Evolutionary conservation across 2,888 invertebrate genomes (phyloP).

Genomic region (Eupithecia tripunctaria): DNA sequence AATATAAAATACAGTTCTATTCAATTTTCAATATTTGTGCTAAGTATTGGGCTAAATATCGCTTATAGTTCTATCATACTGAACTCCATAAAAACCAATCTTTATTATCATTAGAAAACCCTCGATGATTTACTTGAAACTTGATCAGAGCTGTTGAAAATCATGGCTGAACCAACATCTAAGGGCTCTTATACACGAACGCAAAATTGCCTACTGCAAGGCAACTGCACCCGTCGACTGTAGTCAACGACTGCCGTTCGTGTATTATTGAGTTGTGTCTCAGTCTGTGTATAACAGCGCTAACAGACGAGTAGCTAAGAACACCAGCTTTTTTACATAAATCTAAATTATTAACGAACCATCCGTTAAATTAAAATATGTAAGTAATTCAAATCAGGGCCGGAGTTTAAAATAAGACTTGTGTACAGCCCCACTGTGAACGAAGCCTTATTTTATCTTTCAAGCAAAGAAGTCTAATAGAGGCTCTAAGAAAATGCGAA

Average conservation of each 20-base stretch:
- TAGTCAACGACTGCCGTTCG: too few species aligned
- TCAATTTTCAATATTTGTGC: neutral
- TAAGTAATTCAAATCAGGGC: neutral
- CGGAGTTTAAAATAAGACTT: neutral
- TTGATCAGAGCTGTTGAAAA: neutral
- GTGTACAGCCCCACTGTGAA: too few species aligned
- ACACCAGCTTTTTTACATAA: neutral
- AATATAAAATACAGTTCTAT: constrained; percentile 13
- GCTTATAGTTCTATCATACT: neutral
- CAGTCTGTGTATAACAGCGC: too few species aligned
- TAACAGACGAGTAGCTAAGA: too few species aligned
- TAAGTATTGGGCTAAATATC: neutral
- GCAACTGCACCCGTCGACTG: too few species aligned
- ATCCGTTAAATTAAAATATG: neutral
- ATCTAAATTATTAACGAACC: neutral
- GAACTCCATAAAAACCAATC: neutral
- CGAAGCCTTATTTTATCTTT: neutral
- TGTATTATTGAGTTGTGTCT: too few species aligned
- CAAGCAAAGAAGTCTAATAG: neutral
- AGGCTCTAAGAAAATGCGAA: neutral
- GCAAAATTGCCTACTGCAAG: too few species aligned
- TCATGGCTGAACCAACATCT: neutral
- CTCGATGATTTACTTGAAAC: neutral
- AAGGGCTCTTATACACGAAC: too few species aligned
- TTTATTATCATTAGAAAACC: neutral